Conservation (phyloP, 2,113 vertebrate genomes). For the Alces alces region DNA sequence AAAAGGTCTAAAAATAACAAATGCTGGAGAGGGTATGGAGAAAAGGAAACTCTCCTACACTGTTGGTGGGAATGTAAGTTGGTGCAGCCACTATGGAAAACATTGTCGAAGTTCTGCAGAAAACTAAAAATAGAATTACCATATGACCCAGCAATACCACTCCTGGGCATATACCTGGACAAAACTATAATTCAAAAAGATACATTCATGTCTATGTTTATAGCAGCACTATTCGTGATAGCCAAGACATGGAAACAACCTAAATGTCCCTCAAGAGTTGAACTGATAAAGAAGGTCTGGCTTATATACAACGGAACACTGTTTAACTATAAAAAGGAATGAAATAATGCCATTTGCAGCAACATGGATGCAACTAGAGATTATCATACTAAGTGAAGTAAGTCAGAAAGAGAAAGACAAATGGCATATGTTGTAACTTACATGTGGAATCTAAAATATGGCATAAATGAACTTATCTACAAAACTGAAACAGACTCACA, state of each 20-base stretch:
- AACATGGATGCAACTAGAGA: neutral
- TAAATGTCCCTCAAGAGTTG: neutral
- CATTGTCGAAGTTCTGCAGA: neutral
- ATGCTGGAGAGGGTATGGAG: neutral
- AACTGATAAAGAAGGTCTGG: neutral
- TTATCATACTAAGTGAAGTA: neutral
- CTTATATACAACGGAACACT: neutral
- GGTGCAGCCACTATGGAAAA: neutral
- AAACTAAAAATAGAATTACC: neutral
- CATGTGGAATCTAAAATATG: neutral
- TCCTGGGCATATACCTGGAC: neutral
- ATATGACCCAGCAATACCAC: neutral
- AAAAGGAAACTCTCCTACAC: neutral
- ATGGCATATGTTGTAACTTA: neutral
- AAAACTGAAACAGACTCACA: neutral
- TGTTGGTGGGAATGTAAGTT: neutral
- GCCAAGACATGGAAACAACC: neutral
- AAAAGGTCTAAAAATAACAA: neutral
- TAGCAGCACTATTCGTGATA: neutral
- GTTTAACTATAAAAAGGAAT: neutral
- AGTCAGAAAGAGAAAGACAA: neutral
- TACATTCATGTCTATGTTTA: neutral
- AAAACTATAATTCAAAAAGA: neutral
- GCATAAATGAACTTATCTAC: neutral
- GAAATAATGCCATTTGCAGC: neutral